These are phyloP conservation scores for Agraylea sexmaculata DNA, from an alignment of 1,140 invertebrate genomes.

Conservation along the genomic window DNA sequence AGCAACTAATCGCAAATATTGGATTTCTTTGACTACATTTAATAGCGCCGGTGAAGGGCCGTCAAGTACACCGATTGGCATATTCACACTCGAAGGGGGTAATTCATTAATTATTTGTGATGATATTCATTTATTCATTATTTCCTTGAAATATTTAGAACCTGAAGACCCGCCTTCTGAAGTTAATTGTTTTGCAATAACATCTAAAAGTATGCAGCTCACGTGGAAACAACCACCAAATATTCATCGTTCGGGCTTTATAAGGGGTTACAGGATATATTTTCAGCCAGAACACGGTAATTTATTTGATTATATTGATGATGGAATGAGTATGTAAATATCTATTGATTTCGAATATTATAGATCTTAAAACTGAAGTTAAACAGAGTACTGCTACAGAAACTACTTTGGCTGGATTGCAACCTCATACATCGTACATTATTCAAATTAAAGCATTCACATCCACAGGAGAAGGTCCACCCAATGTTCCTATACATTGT, in stretches of 20 bases:
- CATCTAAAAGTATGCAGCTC: constrained; percentile 71
- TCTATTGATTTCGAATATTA: background rate
- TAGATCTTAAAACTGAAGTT: constrained; percentile 28
- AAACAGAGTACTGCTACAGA: constrained; percentile 65
- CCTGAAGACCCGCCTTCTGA: constrained; percentile 65
- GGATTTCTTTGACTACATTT: constrained; percentile 74
- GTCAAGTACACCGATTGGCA: constrained; percentile 57
- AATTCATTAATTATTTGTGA: constrained; percentile 18
- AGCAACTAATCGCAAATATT: constrained; percentile 71
- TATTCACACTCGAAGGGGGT: constrained; percentile 81
- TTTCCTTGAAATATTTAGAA: constrained; percentile 34
- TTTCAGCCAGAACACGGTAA: constrained; percentile 43
- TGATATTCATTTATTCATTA: background rate
- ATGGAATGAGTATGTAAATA: background rate
- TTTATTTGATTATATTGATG: background rate
- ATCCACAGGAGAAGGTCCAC: constrained; percentile 67
- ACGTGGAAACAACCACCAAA: constrained; percentile 68
- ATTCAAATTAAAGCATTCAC: constrained; percentile 76
- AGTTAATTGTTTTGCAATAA: constrained; percentile 57
- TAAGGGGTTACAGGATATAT: constrained; percentile 79
- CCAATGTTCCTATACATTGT: constrained; percentile 65
- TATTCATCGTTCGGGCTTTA: constrained; percentile 67
- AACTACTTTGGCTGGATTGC: constrained; percentile 59
- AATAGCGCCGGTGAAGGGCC: constrained; percentile 83
- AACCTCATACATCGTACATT: constrained; percentile 73